Evolutionary conservation across 2,113 vertebrate genomes (phyloP), one percentile per base, ranked within the genome.

Genomic region (Nycticorax nycticorax): DNA sequence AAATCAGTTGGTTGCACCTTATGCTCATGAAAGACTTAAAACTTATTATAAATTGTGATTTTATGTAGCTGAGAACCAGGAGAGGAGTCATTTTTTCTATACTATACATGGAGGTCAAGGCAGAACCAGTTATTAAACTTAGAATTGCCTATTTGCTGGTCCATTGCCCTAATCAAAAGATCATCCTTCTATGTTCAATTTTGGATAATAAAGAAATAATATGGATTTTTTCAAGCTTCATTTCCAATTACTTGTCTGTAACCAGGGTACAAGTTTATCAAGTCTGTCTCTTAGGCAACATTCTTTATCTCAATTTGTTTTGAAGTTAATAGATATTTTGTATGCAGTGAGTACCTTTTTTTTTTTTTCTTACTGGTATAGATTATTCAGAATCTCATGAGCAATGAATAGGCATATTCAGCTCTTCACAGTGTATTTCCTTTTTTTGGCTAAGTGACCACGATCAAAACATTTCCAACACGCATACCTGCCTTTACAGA

Each of bases 151-250:
- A 64, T 94, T 93, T 95, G 95, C 78, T 79, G 59, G 41, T 81
- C 41, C 45, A 62, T 76, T 92, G 22, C 52, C 41, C 48, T 89
- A 84, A 86, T 62, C 68, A 59, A 24, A 86, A 80, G 41, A 89
- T 76, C 47, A 55, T 87, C 33, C 45, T 69, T 91, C 26, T 66
- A 33, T 4, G 6, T 86, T 71, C 45, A 86, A 24, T 56, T 84
- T 55, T 39, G 33, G 39, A 77, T 77, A 79, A 90, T 69, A 88
- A 93, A 92, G 45, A 92, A 83, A 87, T 67, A 67, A 81, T 47
- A 78, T 48, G 37, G 84, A 93, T 84, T 95, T 95, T 87, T 87
- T 84, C n/a, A 81, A 84, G 68, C 59, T 92, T 92, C 22, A 74
- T 95, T 93, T 92, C 33, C 50, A 90, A 55, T 39, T 8, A 27